Evolutionary conservation across 2,888 invertebrate species (phyloP), one percentile per base, ranked within the genome.

Genomic region (Trichogramma dendrolimi): DNA sequence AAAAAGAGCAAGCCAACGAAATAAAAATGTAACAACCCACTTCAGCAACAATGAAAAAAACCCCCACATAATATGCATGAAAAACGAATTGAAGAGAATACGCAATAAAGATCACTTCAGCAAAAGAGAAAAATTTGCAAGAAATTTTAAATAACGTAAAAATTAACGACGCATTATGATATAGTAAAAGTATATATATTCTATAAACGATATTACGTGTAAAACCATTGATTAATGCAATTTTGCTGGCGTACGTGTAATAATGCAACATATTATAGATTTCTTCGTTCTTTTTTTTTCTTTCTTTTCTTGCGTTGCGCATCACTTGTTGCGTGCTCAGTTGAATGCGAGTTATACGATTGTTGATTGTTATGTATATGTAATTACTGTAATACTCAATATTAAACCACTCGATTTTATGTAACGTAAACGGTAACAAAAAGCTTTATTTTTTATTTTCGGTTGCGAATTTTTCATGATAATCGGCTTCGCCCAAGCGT

Each of bases 331-430:
- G 10, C 42, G 14, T 43, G 50, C 54, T 58, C 57, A n/a, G 7
- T 40, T 42, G 44, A 59, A 51, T 38, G 40, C 51, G 58, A 58
- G 44, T 52, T 27, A 27, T 27, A 27, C 27, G 27, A 60, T 65
- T 62, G 62, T 62, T 65, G 51, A 60, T 55, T 64, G 60, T 62
- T 61, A 60, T 55, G 51, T 54, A 50, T 50, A 27, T 27, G 48
- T 48, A 27, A 27, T 27, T 27, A 27, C 27, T 27, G 27, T 27
- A 27, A 27, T 27, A 27, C 27, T 27, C 27, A 27, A 27, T 27
- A 56, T 60, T 56, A 50, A 51, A 10, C 4, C 44, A 54, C 44
- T 43, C 47, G 52, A 27, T 27, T 27, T 27, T 27, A 27, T 27
- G 49, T 65, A 65, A 58, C 52, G 38, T 66, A 55, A 59, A 58